Evolutionary conservation across 2,113 vertebrate species (phyloP), one percentile per base, ranked within the genome.

Genomic region (Limanda limanda): DNA sequence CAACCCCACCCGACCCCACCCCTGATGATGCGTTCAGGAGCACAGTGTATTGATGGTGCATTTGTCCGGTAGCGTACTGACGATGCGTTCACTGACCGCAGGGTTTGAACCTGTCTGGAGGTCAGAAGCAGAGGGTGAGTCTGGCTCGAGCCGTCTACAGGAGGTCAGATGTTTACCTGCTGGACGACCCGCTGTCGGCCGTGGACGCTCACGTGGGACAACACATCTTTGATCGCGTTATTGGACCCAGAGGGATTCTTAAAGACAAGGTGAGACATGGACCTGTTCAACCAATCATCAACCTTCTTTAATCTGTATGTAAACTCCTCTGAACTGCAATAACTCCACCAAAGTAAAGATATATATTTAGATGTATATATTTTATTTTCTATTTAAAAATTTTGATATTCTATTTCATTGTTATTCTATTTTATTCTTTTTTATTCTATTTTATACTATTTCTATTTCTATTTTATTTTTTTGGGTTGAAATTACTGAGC

Each of bases 141-240:
- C 81, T 94, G 64, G 94, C 93, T 1, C 86, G 94, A 15, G 93
- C 92, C 0, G 79, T 94, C 18, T 94, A 93, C 85, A 85, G 89
- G 35, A 88, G 78, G 35, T 82, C 89, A 0, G 91, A 93, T 23
- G 58, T 94, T 59, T 94, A 93, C 78, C 83, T 94, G 23, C 58
- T 94, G 62, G 94, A 94, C 8, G 94, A 94, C 75, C 93, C 94
- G 0, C 81, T 94, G 25, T 94, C 94, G 0, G 94, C 93, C 0
- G 92, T 94, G 1, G 94, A 94, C 21, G 84, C 91, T n/a, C 93
- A 94, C 6, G 93, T 94, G 42, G 93, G 93, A 20, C 90, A 94
- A 64, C 92, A 94, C 71, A 90, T 94, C 74, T 94, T 94, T n/a
- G 86, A 94, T 25, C 70, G 59, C 17, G 91, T 94, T 27, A 82